Evolutionary conservation across 2,113 vertebrate species (phyloP).

Genomic region (Spea multiplicata): DNA sequence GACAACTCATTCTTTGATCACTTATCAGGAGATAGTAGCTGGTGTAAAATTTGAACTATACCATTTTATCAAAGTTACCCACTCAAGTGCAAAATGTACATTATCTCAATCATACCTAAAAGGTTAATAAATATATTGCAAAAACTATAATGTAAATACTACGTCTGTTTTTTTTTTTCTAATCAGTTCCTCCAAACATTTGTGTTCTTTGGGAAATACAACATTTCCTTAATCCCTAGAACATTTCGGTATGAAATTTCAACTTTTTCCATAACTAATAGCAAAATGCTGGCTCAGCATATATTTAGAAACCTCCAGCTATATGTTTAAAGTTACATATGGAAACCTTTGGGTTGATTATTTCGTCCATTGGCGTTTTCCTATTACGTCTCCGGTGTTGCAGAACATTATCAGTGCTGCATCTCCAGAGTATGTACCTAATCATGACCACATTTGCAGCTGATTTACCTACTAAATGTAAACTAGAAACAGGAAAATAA

Average conservation of each 20-base stretch:
- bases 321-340: conserved; percentile 4
- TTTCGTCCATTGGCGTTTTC: neutral
- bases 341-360: neutral
- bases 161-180: neutral
- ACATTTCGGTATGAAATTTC: neutral
- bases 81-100: no score
- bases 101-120: no score
- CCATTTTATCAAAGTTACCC: no score
- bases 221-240: neutral
- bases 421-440: neutral
- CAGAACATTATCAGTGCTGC: neutral
- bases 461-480: neutral
- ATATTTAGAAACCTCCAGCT: neutral
- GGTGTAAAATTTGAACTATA: no score
- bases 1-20: no score
- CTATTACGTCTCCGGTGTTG: neutral
- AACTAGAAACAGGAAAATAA: no score
- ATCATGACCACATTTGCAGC: neutral
- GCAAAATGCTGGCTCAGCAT: neutral
- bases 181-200: neutral
- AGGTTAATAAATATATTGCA: no score
- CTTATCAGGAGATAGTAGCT: no score
- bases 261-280: neutral
- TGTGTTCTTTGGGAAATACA: neutral
- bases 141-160: no score